A percentile compares a stretch with the other conserved stretches of the same genome.
Conservation (phyloP, 1,140 invertebrate species). For the Adelges cooleyi region DNA sequence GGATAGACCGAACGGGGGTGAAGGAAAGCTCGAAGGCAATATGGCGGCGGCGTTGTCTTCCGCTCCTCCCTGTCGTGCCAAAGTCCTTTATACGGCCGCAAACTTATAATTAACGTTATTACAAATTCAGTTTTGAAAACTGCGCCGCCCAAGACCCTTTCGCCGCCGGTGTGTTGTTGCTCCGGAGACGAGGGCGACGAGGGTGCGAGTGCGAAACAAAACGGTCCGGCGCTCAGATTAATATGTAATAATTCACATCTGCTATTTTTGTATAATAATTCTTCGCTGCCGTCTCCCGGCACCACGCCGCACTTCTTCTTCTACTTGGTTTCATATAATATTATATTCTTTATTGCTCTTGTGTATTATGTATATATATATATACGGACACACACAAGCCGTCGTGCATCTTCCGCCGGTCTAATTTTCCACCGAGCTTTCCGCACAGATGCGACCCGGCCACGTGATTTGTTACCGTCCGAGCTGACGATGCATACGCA, state of each 20-base stretch:
- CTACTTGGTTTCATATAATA: slow-evolving; percentile 11
- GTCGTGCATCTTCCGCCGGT: slow-evolving; percentile 16
- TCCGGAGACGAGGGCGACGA: neutral
- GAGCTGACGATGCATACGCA: slow-evolving; percentile 20
- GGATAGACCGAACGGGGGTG: too few relatives aligned
- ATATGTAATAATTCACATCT: slow-evolving; percentile 32
- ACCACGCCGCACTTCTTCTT: slow-evolving; percentile 43
- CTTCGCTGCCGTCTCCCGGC: slow-evolving; percentile 39
- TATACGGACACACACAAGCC: neutral
- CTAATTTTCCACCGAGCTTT: slow-evolving; percentile 24
- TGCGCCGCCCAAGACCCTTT: neutral
- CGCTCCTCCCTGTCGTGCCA: too few relatives aligned
- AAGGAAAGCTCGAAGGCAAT: too few relatives aligned
- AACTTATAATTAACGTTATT: slow-evolving; percentile 31
- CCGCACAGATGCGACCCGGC: slow-evolving; percentile 22
- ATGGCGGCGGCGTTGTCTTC: too few relatives aligned
- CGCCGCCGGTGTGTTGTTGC: neutral
- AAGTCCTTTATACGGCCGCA: slow-evolving; percentile 11
- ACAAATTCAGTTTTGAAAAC: slow-evolving; percentile 30
- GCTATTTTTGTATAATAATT: slow-evolving; percentile 30
- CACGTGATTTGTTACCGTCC: slow-evolving; percentile 24
- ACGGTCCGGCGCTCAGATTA: slow-evolving; percentile 29
- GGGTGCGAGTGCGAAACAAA: slow-evolving; percentile 9
- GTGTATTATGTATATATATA: neutral
- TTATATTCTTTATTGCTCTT: slow-evolving; percentile 21